These are phyloP conservation scores for Centrocercus urophasianus DNA, from an alignment of 2,113 vertebrate species.

Conservation along the genomic window DNA sequence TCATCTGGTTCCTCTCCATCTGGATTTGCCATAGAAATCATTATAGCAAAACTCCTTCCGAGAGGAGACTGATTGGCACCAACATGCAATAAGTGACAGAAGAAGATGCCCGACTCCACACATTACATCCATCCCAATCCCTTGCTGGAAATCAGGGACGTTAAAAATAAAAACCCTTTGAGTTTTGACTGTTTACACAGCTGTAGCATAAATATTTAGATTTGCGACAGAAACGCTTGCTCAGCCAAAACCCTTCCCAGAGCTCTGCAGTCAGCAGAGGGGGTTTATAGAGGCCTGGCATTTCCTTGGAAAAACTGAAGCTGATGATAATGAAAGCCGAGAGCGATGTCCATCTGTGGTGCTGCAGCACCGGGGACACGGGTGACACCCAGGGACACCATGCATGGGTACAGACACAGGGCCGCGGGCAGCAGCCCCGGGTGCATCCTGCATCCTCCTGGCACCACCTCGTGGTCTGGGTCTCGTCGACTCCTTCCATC, in stretches of 20 bases:
- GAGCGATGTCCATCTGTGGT: background rate
- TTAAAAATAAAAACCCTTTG: background rate
- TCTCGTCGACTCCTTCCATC: background rate
- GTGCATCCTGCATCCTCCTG: background rate
- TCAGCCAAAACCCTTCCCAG: background rate
- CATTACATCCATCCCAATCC: accelerated
- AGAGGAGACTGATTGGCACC: background rate
- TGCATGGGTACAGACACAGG: background rate
- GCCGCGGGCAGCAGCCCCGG: background rate
- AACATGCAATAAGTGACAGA: background rate
- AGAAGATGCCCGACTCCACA: background rate
- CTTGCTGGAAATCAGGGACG: background rate
- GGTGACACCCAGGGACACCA: background rate
- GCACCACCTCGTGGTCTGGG: background rate
- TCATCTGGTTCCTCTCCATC: background rate
- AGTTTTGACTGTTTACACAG: conserved; percentile 44
- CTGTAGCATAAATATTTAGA: conserved; percentile 66
- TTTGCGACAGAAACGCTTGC: conserved; percentile 32
- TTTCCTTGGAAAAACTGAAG: conserved; percentile 35
- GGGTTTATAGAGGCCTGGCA: background rate
- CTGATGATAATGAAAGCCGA: conserved; percentile 33
- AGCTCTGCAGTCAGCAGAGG: conserved; percentile 10
- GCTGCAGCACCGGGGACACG: background rate
- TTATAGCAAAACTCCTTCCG: background rate
- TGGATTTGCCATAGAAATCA: background rate